Percentiles rank a stretch among this genome's conserved stretches.
These are phyloP conservation scores for Harpegnathos saltator DNA, from an alignment of 1,140 invertebrate genomes.

Conservation along the genomic window DNA sequence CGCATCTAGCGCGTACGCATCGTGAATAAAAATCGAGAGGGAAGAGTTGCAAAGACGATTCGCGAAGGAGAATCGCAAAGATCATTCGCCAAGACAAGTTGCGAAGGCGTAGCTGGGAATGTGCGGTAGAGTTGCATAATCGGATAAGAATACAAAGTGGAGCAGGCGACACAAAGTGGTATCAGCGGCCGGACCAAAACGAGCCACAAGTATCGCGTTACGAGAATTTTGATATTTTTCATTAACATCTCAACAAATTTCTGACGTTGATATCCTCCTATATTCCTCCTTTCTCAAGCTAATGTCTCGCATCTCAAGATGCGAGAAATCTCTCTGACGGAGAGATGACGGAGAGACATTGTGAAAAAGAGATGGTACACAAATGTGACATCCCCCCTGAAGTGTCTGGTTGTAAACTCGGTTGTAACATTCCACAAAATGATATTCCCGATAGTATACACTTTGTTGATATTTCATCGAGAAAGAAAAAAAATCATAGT, in stretches of 20 bases:
- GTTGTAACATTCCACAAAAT: too few relatives aligned
- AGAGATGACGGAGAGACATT: not conserved
- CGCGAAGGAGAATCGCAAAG: conserved; percentile 26
- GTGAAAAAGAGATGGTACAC: too few relatives aligned
- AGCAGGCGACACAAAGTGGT: conserved; percentile 23
- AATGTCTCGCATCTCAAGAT: not conserved
- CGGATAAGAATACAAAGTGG: conserved; percentile 58
- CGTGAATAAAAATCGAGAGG: conserved; percentile 11
- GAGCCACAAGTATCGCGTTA: conserved; percentile 55
- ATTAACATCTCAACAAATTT: too few relatives aligned
- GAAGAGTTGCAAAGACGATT: conserved; percentile 19
- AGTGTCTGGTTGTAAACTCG: too few relatives aligned
- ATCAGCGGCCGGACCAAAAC: conserved; percentile 35
- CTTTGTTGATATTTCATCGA: too few relatives aligned
- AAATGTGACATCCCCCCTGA: too few relatives aligned
- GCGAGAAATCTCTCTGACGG: not conserved
- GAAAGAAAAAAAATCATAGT: too few relatives aligned
- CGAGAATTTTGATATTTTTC: conserved; percentile 28
- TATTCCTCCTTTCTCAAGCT: not conserved
- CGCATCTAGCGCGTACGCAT: conserved; percentile 23
- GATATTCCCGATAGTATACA: too few relatives aligned
- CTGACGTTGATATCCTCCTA: too few relatives aligned
- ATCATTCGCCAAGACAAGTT: not conserved
- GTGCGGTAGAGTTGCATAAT: conserved; percentile 49
- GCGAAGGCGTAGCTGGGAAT: conserved; percentile 28